Conservation (phyloP, 37 sponge, comb jelly and placozoan species). For the Eunapius fragilis region DNA sequence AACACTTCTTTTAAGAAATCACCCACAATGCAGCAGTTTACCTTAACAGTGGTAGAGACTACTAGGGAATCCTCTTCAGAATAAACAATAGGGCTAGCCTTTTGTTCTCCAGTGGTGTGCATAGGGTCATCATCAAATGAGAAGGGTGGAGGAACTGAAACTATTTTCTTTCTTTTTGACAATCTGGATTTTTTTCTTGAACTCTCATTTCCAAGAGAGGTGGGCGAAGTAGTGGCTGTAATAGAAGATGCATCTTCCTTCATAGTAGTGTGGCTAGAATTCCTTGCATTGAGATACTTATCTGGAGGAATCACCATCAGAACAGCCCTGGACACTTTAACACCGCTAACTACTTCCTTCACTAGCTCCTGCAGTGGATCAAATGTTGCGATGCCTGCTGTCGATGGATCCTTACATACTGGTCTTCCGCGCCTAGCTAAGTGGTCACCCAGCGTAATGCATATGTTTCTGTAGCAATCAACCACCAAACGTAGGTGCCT, state of each 20-base stretch:
- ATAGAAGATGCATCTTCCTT: conserved; percentile 27
- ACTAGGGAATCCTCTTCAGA: neutral
- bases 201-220: neutral
- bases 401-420: neutral
- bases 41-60: neutral
- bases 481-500: conserved; percentile 64
- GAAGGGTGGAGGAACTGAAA: no score
- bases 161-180: neutral
- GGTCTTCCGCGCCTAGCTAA: neutral
- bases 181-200: neutral
- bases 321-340: conserved; percentile 53
- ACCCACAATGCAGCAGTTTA: neutral
- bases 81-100: neutral
- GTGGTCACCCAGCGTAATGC: conserved; percentile 26
- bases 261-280: neutral
- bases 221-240: neutral
- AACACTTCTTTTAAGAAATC: neutral
- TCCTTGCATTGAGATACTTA: conserved; percentile 35
- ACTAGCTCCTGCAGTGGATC: conserved; percentile 54
- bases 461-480: conserved; percentile 61
- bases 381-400: neutral
- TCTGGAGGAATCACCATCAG: conserved; percentile 46
- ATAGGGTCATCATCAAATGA: neutral
- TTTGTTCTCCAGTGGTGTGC: neutral
- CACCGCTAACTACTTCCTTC: conserved; percentile 41